phyloP scores from a whole-genome alignment of 2,113 vertebrate species.

The Chlamydotis undulata region DNA sequence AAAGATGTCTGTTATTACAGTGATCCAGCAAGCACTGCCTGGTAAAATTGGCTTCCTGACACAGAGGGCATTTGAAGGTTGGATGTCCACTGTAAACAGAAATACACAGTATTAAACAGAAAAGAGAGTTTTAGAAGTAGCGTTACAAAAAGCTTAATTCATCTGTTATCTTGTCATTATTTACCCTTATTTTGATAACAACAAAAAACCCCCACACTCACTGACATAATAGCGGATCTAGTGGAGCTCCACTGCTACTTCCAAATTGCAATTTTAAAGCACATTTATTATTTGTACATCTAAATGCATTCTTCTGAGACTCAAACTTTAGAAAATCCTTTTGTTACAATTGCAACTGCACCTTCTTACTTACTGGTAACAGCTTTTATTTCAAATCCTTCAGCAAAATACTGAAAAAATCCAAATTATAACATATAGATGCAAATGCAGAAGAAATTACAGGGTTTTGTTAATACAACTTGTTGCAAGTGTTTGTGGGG shows the following conservation, averaged over 20 bases:
- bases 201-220: rapidly evolving
- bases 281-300: neutral
- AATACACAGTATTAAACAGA: neutral
- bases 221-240: neutral
- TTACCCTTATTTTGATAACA: neutral
- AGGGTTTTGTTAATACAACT: neutral
- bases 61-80: constrained; percentile 84
- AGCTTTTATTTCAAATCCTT: neutral
- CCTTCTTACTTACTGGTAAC: neutral
- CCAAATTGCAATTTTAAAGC: neutral
- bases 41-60: constrained; percentile 81
- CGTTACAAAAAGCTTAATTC: neutral
- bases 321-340: neutral
- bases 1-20: constrained; percentile 80
- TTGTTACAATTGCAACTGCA: neutral
- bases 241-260: neutral
- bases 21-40: constrained; percentile 82
- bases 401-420: neutral
- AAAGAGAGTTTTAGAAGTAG: neutral
- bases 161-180: neutral
- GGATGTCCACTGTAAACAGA: constrained; percentile 71
- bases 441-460: neutral
- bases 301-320: neutral
- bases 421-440: neutral
- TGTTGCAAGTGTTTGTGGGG: neutral